Conservation (phyloP, 2,113 vertebrate genomes). For the human (Homo sapiens) region GRCh38 chr5:76234001-76234500, state of each 20-base stretch:
- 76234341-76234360: neutral
- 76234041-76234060: neutral
- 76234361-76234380: neutral
- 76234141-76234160: neutral
- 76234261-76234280: slow-evolving; percentile 24
- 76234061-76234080: slow-evolving; percentile 21
- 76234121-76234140: neutral
- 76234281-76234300: neutral
- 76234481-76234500: neutral
- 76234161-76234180: slow-evolving; percentile 30
- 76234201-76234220: neutral
- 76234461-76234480: neutral
- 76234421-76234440: neutral
- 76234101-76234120: neutral
- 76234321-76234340: slow-evolving; percentile 8
- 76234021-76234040: neutral
- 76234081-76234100: neutral
- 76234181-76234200: slow-evolving; percentile 34
- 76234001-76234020: neutral
- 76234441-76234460: neutral
- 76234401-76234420: neutral
- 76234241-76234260: neutral
- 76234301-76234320: neutral
- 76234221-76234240: neutral
- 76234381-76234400: neutral